Evolutionary conservation across 2,113 vertebrate genomes (phyloP).

Genomic region (Stegastes partitus): DNA sequence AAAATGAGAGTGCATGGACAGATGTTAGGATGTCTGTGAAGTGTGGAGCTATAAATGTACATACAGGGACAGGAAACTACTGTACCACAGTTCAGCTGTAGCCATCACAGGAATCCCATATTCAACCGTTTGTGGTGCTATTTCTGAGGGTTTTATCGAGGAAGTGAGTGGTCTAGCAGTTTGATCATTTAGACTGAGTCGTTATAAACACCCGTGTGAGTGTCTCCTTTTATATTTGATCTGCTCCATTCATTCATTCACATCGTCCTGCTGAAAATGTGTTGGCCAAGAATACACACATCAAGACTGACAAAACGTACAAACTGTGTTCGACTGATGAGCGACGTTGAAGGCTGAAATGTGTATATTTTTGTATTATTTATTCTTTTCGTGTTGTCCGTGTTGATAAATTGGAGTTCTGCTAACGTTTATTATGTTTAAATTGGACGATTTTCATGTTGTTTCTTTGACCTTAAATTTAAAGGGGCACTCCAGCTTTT

Average conservation of each 20-base stretch:
- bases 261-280: constrained; percentile 2
- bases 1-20: constrained; percentile 16
- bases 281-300: neutral
- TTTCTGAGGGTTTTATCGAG: neutral
- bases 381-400: constrained; percentile 43
- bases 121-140: constrained; percentile 19
- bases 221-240: neutral
- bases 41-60: constrained; percentile 12
- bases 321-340: neutral
- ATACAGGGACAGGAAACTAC: constrained; percentile 14
- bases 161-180: neutral
- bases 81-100: constrained; percentile 19
- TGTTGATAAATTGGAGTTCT: constrained; percentile 14
- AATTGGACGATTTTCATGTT: neutral
- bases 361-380: constrained; percentile 56
- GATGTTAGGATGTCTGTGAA: neutral
- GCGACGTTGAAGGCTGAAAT: neutral
- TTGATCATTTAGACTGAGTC: neutral
- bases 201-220: neutral
- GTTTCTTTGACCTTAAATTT: neutral
- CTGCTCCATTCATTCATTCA: neutral
- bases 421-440: constrained; percentile 3
- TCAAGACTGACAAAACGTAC: neutral
- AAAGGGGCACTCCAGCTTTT: constrained; percentile 21
- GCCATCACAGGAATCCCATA: constrained; percentile 18